Conservation (phyloP, 2,797 vertebrate genomes). For the Margarornis squamiger region DNA sequence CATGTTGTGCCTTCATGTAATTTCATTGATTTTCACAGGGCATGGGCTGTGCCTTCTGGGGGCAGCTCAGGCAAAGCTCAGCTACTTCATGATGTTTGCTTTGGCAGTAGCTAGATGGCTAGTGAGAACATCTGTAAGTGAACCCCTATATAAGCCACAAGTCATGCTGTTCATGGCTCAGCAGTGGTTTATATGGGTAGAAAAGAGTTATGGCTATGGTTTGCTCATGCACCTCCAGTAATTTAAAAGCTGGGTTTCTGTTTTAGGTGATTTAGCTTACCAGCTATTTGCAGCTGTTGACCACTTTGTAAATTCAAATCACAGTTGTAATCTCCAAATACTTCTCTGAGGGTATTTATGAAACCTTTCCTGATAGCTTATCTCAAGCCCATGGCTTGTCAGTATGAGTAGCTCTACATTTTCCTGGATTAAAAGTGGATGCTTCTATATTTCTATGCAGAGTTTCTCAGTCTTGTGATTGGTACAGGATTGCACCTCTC, state of each 20-base stretch:
- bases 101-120: not conserved
- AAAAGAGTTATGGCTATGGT: not conserved
- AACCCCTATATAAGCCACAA: not conserved
- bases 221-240: not conserved
- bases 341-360: not conserved
- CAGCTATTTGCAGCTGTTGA: not conserved
- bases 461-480: not conserved
- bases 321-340: not conserved
- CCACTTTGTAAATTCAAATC: not conserved
- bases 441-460: not conserved
- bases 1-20: not conserved
- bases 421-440: not conserved
- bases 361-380: not conserved
- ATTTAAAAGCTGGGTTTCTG: not conserved
- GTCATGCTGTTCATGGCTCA: accelerated
- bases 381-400: not conserved
- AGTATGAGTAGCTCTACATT: not conserved
- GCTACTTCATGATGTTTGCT: not conserved
- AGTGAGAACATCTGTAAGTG: not conserved
- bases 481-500: not conserved
- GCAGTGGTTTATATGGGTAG: not conserved
- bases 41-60: not conserved
- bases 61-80: not conserved
- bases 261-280: not conserved
- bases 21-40: not conserved